Evolutionary conservation across 2,888 invertebrate genomes (phyloP).

Genomic region (Thera britannica): DNA sequence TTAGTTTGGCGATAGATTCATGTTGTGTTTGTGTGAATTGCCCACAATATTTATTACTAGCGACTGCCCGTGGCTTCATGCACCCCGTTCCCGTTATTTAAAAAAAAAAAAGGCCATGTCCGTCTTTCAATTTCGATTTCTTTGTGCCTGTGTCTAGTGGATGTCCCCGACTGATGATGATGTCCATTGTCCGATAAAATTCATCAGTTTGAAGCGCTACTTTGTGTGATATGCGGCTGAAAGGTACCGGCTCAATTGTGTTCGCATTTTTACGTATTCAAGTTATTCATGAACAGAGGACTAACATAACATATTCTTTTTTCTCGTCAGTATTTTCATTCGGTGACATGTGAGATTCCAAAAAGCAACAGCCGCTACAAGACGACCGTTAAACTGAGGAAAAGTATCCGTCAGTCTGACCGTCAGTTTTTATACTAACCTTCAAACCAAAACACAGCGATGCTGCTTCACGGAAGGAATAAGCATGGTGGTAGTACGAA

Average conservation of each 20-base stretch:
- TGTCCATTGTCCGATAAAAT: neutral
- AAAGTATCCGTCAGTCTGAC: neutral
- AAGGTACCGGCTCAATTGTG: neutral
- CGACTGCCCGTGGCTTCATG: too few species aligned
- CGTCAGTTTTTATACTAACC: too few species aligned
- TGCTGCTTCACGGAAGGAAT: too few species aligned
- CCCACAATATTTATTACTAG: too few species aligned
- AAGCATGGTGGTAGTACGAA: too few species aligned
- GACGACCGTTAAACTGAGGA: neutral
- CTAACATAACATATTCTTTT: slow-evolving; percentile 1
- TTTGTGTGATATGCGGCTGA: neutral
- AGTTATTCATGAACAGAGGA: slow-evolving; percentile 4
- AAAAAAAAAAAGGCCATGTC: too few species aligned
- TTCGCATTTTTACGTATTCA: neutral
- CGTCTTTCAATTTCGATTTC: too few species aligned
- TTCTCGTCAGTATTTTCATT: slow-evolving; percentile 1
- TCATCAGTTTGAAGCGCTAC: neutral
- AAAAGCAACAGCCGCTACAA: neutral
- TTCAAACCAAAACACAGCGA: too few species aligned
- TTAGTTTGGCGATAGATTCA: too few species aligned
- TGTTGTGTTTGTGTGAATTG: too few species aligned
- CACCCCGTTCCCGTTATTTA: too few species aligned
- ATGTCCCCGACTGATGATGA: neutral
- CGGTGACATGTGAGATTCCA: neutral
- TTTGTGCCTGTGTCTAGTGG: too few species aligned